Base-by-base conservation (phyloP, 2,797 vertebrate genomes). In the Adrianichthys oophorus region DNA sequence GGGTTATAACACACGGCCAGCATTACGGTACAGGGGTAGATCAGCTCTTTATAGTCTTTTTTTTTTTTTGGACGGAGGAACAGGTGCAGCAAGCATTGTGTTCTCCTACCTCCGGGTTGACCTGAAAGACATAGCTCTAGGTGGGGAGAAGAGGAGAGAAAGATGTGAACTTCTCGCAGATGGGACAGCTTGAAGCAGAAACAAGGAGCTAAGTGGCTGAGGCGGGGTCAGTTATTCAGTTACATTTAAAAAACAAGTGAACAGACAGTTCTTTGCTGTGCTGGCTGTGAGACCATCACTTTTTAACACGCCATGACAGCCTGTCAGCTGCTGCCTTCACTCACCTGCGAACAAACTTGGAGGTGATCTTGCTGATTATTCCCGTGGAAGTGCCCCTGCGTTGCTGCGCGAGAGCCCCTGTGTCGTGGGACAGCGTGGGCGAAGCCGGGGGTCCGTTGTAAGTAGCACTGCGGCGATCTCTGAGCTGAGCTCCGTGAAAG, bases 281-380 rank as follows among this genome's bases (percentile, higher is more conserved):
- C 4, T 18, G 23, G 10, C 26, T 54, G n/a, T 41, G 1, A 52
- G 19, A 23, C 40, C 21, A 24, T 24, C 8, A 16, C 13, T 13
- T 24, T 44, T 26, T 43, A n/a, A 54, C 21, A 7, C 41, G 21
- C 19, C 3, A n/a, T 16, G 14, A 21, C 15, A 17, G 15, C 13
- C 1, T 0, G 14, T 4, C 13, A 41, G 26, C 12, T 10, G 6
- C 18, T 7, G 29, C 24, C 41, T 12, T 55, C 46, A 80, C 95
- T 92, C 82, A 99, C 98, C 98, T 98, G 91, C 97, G 97, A 5
- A 93, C 96, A 59, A 99, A 98, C 87, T 96, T 97, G 80, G 97
- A 99, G 51, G 98, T 98, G 88, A 99, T 95, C 87, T 99, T 99
- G 94, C 97, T 91, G 81, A 99, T 98, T 83, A 98, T 93, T 41